phyloP scores from a whole-genome alignment of 1,140 invertebrate genomes.

The Tetragonula clypearis region DNA sequence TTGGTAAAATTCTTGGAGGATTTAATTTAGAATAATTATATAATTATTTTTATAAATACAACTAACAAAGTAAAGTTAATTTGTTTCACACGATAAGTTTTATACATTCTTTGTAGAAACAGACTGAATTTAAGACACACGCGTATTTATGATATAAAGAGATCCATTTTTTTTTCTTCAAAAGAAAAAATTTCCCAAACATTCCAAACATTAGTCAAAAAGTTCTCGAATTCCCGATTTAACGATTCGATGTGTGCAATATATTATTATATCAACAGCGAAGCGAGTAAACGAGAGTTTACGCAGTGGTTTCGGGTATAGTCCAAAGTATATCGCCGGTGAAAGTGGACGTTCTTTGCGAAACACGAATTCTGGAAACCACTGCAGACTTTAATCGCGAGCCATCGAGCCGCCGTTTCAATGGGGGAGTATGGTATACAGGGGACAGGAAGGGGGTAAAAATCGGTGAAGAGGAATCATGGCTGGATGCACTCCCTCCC shows the following conservation, averaged over 20 bases:
- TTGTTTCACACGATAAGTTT: too few relatives aligned
- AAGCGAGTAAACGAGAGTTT: not conserved
- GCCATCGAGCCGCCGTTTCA: slow-evolving; percentile 54
- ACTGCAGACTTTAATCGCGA: slow-evolving; percentile 59
- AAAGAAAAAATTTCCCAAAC: not conserved
- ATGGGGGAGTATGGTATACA: slow-evolving; percentile 32
- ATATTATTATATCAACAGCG: not conserved
- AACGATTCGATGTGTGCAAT: not conserved
- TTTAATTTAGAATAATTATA: too few relatives aligned
- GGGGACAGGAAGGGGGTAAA: slow-evolving; percentile 76
- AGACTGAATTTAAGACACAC: too few relatives aligned
- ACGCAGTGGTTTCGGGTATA: not conserved
- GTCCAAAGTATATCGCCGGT: not conserved
- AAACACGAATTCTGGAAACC: slow-evolving; percentile 51
- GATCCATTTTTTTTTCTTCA: not conserved
- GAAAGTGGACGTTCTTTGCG: slow-evolving; percentile 47
- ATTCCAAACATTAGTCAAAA: not conserved
- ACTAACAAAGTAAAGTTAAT: too few relatives aligned
- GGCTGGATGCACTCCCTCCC: slow-evolving; percentile 79
- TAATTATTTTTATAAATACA: too few relatives aligned
- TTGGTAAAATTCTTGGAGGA: too few relatives aligned
- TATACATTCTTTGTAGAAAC: too few relatives aligned
- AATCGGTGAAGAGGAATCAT: slow-evolving; percentile 80
- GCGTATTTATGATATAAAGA: too few relatives aligned
- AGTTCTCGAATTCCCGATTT: not conserved